Conservation (phyloP, 2,113 vertebrate genomes). For the Tachuris rubrigastra region DNA sequence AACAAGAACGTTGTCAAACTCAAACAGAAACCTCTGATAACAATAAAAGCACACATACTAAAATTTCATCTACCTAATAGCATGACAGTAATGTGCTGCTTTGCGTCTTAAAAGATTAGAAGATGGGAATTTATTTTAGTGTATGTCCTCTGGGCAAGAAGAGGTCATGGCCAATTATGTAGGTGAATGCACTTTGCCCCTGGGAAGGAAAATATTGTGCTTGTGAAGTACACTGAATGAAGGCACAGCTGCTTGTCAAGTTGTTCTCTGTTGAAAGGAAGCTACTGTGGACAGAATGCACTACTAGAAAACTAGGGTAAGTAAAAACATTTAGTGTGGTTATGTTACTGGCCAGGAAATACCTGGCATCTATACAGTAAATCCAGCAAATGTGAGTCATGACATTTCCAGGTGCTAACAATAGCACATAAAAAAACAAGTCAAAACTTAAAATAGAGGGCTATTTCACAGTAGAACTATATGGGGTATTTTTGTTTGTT, state of each 20-base stretch:
- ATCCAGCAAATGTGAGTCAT: not conserved
- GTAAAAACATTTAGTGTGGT: not conserved
- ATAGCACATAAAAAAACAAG: not conserved
- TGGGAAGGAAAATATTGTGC: not conserved
- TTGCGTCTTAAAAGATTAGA: not conserved
- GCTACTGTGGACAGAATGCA: not conserved
- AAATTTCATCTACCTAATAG: slow-evolving; percentile 50
- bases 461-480: not conserved
- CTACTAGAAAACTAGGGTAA: not conserved
- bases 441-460: not conserved
- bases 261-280: not conserved
- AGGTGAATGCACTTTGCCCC: slow-evolving; percentile 33
- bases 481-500: not conserved
- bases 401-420: not conserved
- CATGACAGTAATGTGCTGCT: slow-evolving; percentile 3
- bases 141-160: not conserved
- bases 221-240: not conserved
- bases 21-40: slow-evolving; percentile 20
- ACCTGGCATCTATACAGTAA: not conserved
- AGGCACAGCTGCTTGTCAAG: slow-evolving; percentile 8
- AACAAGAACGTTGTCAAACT: slow-evolving; percentile 51
- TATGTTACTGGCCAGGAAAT: not conserved
- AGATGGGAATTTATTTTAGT: not conserved
- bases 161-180: slow-evolving; percentile 25
- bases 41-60: slow-evolving; percentile 51